These are phyloP conservation scores for Microctenopoma stevenorrisi DNA, from an alignment of 2,797 vertebrate species.

Conservation along the genomic window DNA sequence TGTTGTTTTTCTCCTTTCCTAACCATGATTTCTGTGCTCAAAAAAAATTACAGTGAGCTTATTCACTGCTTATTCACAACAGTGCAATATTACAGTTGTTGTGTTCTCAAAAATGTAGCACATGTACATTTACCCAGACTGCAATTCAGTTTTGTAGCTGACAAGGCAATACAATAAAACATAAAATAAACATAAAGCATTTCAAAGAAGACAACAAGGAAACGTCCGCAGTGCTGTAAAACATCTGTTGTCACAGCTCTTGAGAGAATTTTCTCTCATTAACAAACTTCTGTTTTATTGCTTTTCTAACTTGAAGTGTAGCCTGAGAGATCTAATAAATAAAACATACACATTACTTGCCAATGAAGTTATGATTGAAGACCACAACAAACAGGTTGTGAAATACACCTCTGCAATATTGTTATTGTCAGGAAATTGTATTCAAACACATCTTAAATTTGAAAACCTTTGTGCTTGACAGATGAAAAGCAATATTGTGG, in stretches of 20 bases:
- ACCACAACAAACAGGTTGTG: no score
- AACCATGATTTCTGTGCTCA: background rate
- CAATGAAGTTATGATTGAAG: no score
- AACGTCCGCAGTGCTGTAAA: background rate
- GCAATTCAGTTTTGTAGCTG: conserved; percentile 9
- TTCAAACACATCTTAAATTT: no score
- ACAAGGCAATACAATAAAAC: conserved; percentile 19
- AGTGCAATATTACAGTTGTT: background rate
- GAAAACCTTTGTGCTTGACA: no score
- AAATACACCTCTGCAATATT: no score
- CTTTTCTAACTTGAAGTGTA: background rate
- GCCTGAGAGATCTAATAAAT: no score
- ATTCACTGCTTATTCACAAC: background rate
- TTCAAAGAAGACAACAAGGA: background rate
- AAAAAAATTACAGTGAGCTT: background rate
- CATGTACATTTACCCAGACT: background rate
- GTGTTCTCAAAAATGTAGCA: background rate
- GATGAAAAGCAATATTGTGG: no score
- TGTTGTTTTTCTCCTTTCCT: background rate
- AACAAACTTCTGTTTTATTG: conserved; percentile 11
- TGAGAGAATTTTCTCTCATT: conserved; percentile 3
- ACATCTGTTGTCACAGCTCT: background rate
- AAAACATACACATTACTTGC: no score
- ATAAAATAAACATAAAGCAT: conserved; percentile 11
- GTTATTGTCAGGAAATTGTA: no score